A percentile compares a stretch with the other conserved stretches of the same genome.
Evolutionary conservation across 2,113 vertebrate genomes (phyloP).

Genomic region (Rhabdornis inornatus): DNA sequence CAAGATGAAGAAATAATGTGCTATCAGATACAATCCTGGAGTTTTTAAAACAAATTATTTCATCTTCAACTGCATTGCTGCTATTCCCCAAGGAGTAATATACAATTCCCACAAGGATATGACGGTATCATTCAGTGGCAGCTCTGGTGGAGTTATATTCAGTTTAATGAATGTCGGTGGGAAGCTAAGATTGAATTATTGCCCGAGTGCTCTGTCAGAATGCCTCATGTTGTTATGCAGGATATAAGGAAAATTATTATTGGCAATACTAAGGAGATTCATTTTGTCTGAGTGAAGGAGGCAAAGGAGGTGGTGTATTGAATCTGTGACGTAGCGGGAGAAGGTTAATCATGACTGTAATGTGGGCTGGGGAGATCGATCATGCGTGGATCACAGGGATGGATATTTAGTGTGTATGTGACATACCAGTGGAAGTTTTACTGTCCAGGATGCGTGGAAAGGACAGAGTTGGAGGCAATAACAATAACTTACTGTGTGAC

Average conservation of each 20-base stretch:
- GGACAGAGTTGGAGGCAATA: neutral
- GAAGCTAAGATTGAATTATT: conserved; percentile 66
- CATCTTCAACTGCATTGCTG: conserved; percentile 41
- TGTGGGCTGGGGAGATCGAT: conserved; percentile 31
- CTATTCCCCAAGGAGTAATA: conserved; percentile 50
- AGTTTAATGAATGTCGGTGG: conserved; percentile 51
- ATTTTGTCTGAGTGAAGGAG: conserved; percentile 50
- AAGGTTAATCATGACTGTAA: conserved; percentile 57
- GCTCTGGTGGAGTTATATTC: conserved; percentile 55
- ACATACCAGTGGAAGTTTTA: neutral
- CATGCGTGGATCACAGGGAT: conserved; percentile 18
- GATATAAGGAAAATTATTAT: conserved; percentile 67
- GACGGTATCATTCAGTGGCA: conserved; percentile 46
- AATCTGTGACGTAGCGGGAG: conserved; percentile 47
- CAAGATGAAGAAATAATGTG: conserved; percentile 45
- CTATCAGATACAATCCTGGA: conserved; percentile 40
- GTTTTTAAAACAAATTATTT: conserved; percentile 60
- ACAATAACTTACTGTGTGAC: neutral
- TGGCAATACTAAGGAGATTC: conserved; percentile 61
- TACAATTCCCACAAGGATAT: conserved; percentile 37
- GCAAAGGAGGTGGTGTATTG: conserved; percentile 49
- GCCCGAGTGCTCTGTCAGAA: conserved; percentile 43
- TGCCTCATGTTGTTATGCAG: conserved; percentile 48
- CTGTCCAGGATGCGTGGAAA: neutral
- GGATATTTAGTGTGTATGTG: conserved; percentile 21